Base-by-base conservation (phyloP, 2,113 vertebrate species). In the Aphyosemion australe region DNA sequence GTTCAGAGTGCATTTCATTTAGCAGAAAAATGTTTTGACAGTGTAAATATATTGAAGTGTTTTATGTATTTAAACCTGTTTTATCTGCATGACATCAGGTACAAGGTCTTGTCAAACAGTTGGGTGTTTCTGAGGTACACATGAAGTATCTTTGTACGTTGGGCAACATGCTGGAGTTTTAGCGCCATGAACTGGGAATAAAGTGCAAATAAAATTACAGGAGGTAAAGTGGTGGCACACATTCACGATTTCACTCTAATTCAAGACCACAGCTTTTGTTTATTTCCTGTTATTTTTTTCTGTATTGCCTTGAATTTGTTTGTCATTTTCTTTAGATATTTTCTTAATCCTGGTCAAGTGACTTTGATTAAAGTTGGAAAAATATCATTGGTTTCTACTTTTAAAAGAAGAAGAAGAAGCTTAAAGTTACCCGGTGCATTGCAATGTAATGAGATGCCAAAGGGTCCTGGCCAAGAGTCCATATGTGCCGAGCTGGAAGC, bases 401-500 rank as follows among this genome's bases (percentile, higher is more conserved):
- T 39, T 12, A 11, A 5, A 20, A 14, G 13, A 11, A 1, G 21
- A n/a, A n/a, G 41, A 62, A 21, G 1, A 39, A 39, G 37, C 8
- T 39, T 39, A 26, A 5, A 26, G 37, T 2, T 45, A 45, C 12
- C 1, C 2, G 15, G 6, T 15, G 3, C 42, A 55, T 47, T 55
- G 18, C 42, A 65, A 15, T 47, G 42, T 46, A 45, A 37, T n/a
- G 26, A 12, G 4, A 37, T 8, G n/a, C 42, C 21, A 47, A 62
- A 50, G n/a, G n/a, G 51, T 46, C 26, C 18, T 11, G 26, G 42
- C 51, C 42, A 54, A 46, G 13, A 19, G 51, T 54, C 41, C 45
- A 48, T 46, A 65, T 55, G 39, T 19, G 63, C 53, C 45, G 50
- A 55, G 51, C 15, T 54, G 51, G 26, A 21, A 34, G n/a, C 37